Base-by-base conservation (phyloP, 2,113 vertebrate genomes). In the Forbesichthys agassizii region DNA sequence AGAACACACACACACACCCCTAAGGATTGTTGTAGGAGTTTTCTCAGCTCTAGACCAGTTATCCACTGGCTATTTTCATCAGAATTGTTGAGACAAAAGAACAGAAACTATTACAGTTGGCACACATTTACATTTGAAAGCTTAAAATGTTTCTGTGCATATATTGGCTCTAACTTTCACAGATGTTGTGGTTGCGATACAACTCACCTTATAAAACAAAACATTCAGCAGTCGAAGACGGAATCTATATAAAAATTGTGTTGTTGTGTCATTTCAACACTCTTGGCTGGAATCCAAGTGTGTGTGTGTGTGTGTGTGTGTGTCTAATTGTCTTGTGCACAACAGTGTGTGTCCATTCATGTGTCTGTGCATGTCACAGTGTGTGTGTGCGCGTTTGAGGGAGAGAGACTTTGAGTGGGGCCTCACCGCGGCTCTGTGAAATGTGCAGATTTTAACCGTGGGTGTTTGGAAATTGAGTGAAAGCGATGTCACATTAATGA, bases 401-500 rank as follows among this genome's bases (percentile, higher is more conserved):
- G 60, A 10, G 63, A 61, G 73, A 58, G 78, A 74, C 75, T 74
- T 48, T 59, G 72, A 79, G 65, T 13, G 9, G 16, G 60, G 80
- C 69, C 71, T 68, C 54, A 62, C 63, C 59, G 71, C 75, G 51
- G 82, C 80, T 77, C 70, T 12, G 80, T 80, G 75, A 81, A 88
- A 89, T 79, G 69, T 80, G 81, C 79, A 74, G 79, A 83, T 88
- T 75, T 90, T 72, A 60, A 88, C 84, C 76, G 86, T 89, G 92
- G 89, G 90, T 92, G 92, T 91, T 92, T 91, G 85, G 84, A 89
- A 89, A 90, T 86, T 81, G 88, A 90, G 90, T 90, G 89, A 91
- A 91, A 92, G 91, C 88, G 88, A 90, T 92, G 90, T 93, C 90
- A 92, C 87, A 90, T 93, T 92, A 93, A 92, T 92, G 92, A 93